Evolutionary conservation across 2,888 invertebrate species (phyloP).

Genomic region (Leptopilina syphax): DNA sequence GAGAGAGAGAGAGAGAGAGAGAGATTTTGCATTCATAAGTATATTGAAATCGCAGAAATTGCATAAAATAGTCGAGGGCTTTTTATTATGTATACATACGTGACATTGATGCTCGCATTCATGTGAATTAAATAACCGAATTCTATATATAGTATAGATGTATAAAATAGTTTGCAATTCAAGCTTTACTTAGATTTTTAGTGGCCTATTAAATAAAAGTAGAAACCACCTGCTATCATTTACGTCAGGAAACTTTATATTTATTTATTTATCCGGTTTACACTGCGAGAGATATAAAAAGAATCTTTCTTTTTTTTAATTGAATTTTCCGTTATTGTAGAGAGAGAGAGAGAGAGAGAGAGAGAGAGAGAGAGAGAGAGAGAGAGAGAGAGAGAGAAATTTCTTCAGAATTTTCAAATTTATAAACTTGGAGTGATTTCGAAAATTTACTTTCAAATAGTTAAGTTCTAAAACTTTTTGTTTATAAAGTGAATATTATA

Average conservation of each 20-base stretch:
- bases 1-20: no score
- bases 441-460: no score
- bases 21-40: neutral
- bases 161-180: no score
- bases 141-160: slow-evolving; percentile 8
- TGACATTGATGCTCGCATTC: slow-evolving; percentile 29
- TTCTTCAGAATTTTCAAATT: neutral
- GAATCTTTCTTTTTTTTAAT: neutral
- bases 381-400: no score
- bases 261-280: slow-evolving; percentile 17
- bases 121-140: slow-evolving; percentile 24
- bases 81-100: neutral
- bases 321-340: neutral
- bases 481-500: no score
- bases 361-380: no score
- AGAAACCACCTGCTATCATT: slow-evolving; percentile 24
- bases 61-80: neutral
- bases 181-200: no score
- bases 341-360: no score
- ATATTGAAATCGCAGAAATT: neutral
- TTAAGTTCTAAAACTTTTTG: no score
- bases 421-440: neutral
- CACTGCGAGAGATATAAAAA: neutral
- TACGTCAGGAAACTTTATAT: neutral
- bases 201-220: slow-evolving; percentile 35